These are phyloP conservation scores for Pterocles orientalis DNA, from an alignment of 2,113 vertebrate genomes.

Conservation along the genomic window DNA sequence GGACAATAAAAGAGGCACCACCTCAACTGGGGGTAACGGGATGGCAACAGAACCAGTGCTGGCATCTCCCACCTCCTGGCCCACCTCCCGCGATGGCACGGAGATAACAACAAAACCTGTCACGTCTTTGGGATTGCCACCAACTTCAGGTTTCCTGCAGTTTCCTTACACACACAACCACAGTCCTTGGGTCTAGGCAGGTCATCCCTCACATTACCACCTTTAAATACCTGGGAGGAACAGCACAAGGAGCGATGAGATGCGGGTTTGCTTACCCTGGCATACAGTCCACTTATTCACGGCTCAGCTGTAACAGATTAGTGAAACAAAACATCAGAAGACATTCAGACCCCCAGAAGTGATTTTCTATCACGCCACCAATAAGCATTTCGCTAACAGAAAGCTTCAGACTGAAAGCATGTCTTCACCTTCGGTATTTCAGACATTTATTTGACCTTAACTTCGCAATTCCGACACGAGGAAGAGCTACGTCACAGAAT, in stretches of 20 bases:
- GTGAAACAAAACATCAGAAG: not conserved
- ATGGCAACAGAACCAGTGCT: not conserved
- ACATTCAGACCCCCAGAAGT: not conserved
- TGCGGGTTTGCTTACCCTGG: not conserved
- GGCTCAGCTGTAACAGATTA: not conserved
- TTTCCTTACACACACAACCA: not conserved
- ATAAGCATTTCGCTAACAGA: not conserved
- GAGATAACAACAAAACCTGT: not conserved
- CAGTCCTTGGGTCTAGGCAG: not conserved
- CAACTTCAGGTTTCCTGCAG: not conserved
- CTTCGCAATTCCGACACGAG: not conserved
- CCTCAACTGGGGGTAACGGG: too few relatives aligned
- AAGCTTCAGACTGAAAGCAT: not conserved
- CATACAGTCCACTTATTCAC: not conserved
- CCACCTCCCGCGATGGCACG: not conserved
- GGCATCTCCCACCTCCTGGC: not conserved
- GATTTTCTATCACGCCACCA: not conserved
- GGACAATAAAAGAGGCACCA: not conserved
- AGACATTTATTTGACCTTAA: not conserved
- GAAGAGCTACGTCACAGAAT: not conserved
- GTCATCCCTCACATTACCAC: not conserved
- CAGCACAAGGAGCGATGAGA: not conserved
- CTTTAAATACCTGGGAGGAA: not conserved
- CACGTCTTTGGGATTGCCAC: not conserved
- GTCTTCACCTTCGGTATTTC: not conserved